These are phyloP conservation scores for Sebastes ruberrimus DNA, from an alignment of 2,797 vertebrate species.

Conservation along the genomic window DNA sequence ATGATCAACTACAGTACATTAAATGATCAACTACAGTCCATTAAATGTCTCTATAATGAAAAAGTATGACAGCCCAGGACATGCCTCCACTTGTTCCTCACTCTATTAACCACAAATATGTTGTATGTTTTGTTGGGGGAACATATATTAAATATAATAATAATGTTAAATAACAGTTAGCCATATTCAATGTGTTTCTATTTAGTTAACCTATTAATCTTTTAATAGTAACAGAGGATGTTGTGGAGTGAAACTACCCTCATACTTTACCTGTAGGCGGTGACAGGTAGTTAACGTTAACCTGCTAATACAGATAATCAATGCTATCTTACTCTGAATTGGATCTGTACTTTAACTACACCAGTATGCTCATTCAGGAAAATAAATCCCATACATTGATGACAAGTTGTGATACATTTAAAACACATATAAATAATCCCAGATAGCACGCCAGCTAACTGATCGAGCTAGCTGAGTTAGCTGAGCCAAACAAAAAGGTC, in stretches of 20 bases:
- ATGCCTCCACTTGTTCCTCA: neutral
- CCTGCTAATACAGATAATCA: constrained; percentile 41
- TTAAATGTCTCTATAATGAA: neutral
- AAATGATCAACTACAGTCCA: neutral
- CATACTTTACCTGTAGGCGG: neutral
- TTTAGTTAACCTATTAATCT: neutral
- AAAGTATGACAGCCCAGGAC: neutral
- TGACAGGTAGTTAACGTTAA: constrained; percentile 53
- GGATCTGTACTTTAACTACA: neutral
- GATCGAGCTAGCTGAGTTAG: constrained; percentile 23
- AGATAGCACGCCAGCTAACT: constrained; percentile 39
- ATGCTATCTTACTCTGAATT: neutral
- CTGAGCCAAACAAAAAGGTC: constrained; percentile 61
- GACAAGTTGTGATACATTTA: neutral
- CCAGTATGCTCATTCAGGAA: rapidly evolving
- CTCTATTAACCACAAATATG: neutral
- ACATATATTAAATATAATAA: neutral
- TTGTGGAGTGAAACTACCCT: neutral
- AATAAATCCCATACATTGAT: neutral
- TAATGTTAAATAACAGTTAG: neutral
- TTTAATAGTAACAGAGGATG: neutral
- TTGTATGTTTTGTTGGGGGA: neutral
- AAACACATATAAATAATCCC: constrained; percentile 18
- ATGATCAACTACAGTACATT: too few species aligned
- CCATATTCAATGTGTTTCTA: neutral